Evolutionary conservation across 2,797 vertebrate species (phyloP), one percentile per base, ranked within the genome.

Genomic region (Hypotaenidia philippensis): DNA sequence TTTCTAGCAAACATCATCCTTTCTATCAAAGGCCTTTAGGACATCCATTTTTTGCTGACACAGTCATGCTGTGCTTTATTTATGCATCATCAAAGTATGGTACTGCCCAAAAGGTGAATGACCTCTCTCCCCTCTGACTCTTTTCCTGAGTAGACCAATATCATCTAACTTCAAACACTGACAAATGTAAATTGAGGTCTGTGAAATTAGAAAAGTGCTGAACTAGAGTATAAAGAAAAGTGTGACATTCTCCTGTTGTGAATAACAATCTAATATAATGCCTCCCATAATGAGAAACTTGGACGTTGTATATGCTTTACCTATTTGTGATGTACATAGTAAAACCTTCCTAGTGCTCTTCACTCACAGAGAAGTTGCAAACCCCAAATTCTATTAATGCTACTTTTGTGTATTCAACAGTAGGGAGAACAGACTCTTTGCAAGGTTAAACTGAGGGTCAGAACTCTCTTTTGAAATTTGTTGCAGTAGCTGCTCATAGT

Each of bases 151-250:
- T 3, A 96, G 93, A 91, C 96, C 91, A 87, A 71, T 96, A 96
- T 95, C 94, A 91, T 89, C 87, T 76, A 68, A 47, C 94, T 96
- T 94, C 85, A 93, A 64, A 94, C 74, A 74, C 89, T 96, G 96
- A 96, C 95, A 96, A 95, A 97, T 97, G 96, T 97, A 97, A 97
- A 97, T 97, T 93, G 91, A 94, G 96, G 91, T 96, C 94, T 29
- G 6, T 90, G 88, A 97, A 97, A 97, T 95, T 94, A 94, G 91
- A 95, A 95, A 97, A 93, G 93, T 97, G 96, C 96, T 96, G 96
- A 97, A 96, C 96, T 95, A 87, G 77, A 84, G 87, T 89, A 87
- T 70, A 94, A 74, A 82, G 85, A 70, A 88, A 91, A 83, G 80
- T 94, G 74, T 95, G 94, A 96, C 95, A 96, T 94, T 94, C 85